Evolutionary conservation across 2,113 vertebrate species (phyloP).

Genomic region (Calyptommatus sinebrachiatus): DNA sequence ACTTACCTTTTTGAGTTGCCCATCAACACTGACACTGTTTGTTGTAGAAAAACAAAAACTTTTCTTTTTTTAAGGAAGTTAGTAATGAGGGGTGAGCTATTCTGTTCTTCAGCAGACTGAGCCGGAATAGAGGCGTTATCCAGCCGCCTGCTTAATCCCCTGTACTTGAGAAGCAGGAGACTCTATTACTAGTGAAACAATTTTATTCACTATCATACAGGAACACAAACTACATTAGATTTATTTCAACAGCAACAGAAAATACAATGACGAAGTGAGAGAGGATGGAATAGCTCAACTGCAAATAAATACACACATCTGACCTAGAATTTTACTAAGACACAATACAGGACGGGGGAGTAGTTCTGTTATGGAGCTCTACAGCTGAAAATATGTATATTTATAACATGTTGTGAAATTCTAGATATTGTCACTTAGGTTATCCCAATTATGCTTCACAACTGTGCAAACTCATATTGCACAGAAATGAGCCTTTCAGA

Average conservation of each 20-base stretch:
- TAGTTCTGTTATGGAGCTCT: neutral
- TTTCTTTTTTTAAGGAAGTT: conserved; percentile 6
- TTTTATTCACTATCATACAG: neutral
- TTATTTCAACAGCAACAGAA: conserved; percentile 18
- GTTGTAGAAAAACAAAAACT: neutral
- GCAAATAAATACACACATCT: neutral
- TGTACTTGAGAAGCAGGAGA: neutral
- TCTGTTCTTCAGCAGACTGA: neutral
- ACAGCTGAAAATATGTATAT: conserved; percentile 13
- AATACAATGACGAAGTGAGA: neutral
- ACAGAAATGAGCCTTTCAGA: neutral
- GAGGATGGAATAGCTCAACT: neutral
- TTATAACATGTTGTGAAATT: neutral
- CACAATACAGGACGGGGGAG: conserved; percentile 14
- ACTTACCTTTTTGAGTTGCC: neutral
- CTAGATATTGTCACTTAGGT: too few relatives aligned
- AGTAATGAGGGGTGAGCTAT: neutral
- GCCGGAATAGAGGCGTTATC: neutral
- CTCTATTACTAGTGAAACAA: neutral
- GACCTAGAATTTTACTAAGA: conserved; percentile 2
- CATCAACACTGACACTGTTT: neutral
- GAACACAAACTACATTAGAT: neutral
- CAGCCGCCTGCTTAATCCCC: neutral
- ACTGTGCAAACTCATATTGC: neutral
- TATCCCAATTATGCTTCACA: neutral